These are phyloP conservation scores for Dryoscopus gambensis DNA, from an alignment of 2,113 vertebrate genomes.

Conservation along the genomic window DNA sequence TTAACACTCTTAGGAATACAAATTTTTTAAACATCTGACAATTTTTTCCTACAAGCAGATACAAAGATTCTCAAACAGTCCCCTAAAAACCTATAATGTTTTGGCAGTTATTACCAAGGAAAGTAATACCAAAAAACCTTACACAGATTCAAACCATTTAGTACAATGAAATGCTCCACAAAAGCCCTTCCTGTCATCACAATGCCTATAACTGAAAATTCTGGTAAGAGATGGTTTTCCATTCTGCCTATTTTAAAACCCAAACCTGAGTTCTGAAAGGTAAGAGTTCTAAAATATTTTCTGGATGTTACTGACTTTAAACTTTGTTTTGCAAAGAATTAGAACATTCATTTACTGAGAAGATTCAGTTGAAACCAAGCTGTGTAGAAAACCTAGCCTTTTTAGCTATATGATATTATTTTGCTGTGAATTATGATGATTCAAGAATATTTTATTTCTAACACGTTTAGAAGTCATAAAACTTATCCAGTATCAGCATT, in stretches of 20 bases:
- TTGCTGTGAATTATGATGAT: neutral
- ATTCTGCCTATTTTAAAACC: neutral
- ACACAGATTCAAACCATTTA: neutral
- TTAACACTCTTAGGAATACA: neutral
- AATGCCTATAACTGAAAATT: neutral
- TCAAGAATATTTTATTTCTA: neutral
- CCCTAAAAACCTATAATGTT: neutral
- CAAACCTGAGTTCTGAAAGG: neutral
- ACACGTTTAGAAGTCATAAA: neutral
- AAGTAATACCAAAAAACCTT: neutral
- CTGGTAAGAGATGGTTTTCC: neutral
- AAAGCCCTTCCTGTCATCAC: neutral
- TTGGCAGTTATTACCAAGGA: neutral
- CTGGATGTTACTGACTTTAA: neutral
- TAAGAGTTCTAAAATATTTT: neutral
- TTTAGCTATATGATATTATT: neutral
- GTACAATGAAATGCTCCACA: neutral
- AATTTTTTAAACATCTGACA: neutral
- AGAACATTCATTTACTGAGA: neutral
- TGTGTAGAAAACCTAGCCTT: neutral
- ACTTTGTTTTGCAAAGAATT: neutral
- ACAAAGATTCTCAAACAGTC: neutral
- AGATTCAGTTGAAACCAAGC: neutral
- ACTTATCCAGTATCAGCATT: neutral
- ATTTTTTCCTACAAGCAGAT: neutral